Conservation (phyloP, 2,888 invertebrate species). For the Merodon equestris region DNA sequence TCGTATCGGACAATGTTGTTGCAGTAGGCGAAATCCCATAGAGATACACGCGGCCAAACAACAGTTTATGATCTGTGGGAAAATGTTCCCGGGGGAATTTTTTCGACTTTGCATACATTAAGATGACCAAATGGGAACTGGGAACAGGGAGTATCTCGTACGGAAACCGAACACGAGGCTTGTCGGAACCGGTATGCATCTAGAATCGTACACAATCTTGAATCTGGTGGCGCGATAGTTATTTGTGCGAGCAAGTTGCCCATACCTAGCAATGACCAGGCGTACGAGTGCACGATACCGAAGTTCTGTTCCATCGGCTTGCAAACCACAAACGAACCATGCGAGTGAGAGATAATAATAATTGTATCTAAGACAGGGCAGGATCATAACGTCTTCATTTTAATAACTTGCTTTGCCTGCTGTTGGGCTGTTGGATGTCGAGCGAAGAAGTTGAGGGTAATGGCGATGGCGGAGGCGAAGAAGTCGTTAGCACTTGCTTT, state of each 20-base stretch:
- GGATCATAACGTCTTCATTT: slow-evolving; percentile 67
- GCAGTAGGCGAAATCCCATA: slow-evolving; percentile 26
- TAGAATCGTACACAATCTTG: slow-evolving; percentile 20
- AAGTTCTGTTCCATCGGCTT: slow-evolving; percentile 40
- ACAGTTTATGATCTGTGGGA: slow-evolving; percentile 64
- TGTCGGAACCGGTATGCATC: slow-evolving; percentile 47
- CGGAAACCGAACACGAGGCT: slow-evolving; percentile 24
- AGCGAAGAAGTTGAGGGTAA: slow-evolving; percentile 33
- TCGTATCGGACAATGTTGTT: too few species aligned
- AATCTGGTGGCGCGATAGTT: slow-evolving; percentile 45
- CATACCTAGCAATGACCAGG: slow-evolving; percentile 1
- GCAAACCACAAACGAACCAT: slow-evolving; percentile 38
- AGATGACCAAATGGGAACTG: slow-evolving; percentile 57
- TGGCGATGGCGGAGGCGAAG: slow-evolving; percentile 1
- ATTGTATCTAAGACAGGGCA: slow-evolving; percentile 61
- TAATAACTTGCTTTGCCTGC: slow-evolving; percentile 39
- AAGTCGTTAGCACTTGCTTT: slow-evolving; percentile 50
- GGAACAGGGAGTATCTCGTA: slow-evolving; percentile 2
- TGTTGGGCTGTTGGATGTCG: too few species aligned
- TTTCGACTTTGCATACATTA: slow-evolving; percentile 62
- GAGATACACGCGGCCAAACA: slow-evolving; percentile 45
- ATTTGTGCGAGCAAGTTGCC: slow-evolving; percentile 48
- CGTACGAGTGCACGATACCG: slow-evolving; percentile 22
- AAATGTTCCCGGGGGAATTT: slow-evolving; percentile 45
- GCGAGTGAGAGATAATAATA: slow-evolving; percentile 53